phyloP scores from a whole-genome alignment of 2,113 vertebrate genomes.

The Hoplias malabaricus region DNA sequence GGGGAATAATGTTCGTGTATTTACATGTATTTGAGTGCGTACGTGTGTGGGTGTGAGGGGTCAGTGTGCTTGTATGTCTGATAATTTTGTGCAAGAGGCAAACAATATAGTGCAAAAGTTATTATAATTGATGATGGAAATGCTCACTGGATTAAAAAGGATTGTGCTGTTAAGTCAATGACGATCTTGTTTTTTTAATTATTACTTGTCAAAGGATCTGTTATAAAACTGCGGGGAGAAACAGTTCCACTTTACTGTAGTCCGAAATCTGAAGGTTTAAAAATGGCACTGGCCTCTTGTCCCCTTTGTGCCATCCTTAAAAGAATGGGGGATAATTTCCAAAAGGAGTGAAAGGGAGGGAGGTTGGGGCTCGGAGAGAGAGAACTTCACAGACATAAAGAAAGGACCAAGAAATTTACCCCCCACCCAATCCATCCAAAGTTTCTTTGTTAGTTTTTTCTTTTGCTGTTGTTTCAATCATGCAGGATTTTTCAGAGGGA shows the following conservation, averaged over 20 bases:
- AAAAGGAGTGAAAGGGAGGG: conserved; percentile 57
- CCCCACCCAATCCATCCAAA: conserved; percentile 61
- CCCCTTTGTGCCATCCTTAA: conserved; percentile 40
- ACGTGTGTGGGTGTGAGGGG: conserved; percentile 17
- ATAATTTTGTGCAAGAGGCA: conserved; percentile 40
- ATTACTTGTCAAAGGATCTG: conserved; percentile 59
- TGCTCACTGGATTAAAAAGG: conserved; percentile 53
- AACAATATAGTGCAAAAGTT: conserved; percentile 8
- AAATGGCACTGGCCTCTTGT: conserved; percentile 17
- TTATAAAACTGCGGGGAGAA: conserved; percentile 13
- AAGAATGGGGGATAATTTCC: conserved; percentile 47
- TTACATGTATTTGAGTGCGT: neutral
- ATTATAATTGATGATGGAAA: conserved; percentile 54
- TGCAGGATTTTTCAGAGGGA: conserved; percentile 74
- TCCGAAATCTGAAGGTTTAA: neutral
- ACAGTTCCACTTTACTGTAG: conserved; percentile 40
- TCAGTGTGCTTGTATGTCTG: conserved; percentile 32
- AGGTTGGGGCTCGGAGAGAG: conserved; percentile 55
- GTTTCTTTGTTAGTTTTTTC: conserved; percentile 71
- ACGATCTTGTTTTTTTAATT: neutral
- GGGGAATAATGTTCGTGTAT: conserved; percentile 18
- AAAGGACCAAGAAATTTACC: conserved; percentile 62
- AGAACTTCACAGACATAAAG: conserved; percentile 68
- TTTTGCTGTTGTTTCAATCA: conserved; percentile 74
- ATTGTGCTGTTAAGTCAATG: conserved; percentile 64